Percentiles rank a stretch among this genome's conserved stretches.
These are phyloP conservation scores for Polypterus bichir DNA, from an alignment of 2,113 vertebrate species.

Conservation along the genomic window DNA sequence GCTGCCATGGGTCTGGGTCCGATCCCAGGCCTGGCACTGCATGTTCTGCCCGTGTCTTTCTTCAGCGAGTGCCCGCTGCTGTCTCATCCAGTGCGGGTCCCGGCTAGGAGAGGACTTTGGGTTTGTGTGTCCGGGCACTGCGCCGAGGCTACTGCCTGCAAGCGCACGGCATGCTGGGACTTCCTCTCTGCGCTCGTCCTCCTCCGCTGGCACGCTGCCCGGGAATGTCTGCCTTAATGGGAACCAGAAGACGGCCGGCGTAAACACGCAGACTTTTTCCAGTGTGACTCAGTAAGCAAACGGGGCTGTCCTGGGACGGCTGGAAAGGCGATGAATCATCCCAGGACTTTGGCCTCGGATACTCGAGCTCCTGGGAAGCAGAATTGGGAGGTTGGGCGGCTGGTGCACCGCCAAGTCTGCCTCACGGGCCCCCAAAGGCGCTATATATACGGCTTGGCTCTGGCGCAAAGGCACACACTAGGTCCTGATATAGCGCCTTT, in stretches of 20 bases:
- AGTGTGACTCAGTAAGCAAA: slow-evolving; percentile 28
- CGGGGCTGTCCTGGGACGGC: slow-evolving; percentile 30
- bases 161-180: no score
- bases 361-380: slow-evolving; percentile 13
- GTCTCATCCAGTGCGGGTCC: no score
- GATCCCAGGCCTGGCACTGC: no score
- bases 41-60: no score
- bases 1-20: no score
- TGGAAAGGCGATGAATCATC: slow-evolving; percentile 36
- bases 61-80: no score
- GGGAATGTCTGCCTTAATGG: slow-evolving; percentile 9
- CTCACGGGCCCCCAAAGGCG: not conserved
- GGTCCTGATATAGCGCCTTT: no score
- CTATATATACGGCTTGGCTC: not conserved
- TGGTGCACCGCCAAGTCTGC: not conserved
- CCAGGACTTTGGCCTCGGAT: slow-evolving; percentile 34
- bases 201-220: not conserved
- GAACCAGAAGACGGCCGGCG: not conserved
- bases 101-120: no score
- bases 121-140: no score
- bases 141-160: no score
- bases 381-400: slow-evolving; percentile 22
- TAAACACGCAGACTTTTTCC: slow-evolving; percentile 23
- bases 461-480: no score
- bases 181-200: no score